These are phyloP conservation scores for Anhinga rufa DNA, from an alignment of 2,113 vertebrate genomes.

Conservation along the genomic window DNA sequence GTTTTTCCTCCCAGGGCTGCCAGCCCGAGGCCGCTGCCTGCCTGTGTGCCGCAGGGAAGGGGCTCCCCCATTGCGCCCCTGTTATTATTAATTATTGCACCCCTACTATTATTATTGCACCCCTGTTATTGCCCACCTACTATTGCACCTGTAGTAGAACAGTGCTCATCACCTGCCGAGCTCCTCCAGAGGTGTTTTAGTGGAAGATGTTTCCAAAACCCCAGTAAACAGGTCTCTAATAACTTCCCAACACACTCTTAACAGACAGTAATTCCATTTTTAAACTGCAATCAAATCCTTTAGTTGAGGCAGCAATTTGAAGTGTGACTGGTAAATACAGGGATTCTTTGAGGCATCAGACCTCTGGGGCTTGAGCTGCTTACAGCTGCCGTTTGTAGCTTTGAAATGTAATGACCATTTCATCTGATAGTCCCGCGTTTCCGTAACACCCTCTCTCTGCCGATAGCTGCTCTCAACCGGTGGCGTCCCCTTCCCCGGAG, in stretches of 20 bases:
- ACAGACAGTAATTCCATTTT: neutral
- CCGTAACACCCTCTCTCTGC: neutral
- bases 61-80: neutral
- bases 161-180: neutral
- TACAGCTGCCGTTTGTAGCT: neutral
- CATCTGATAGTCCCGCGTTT: neutral
- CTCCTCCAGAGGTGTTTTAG: neutral
- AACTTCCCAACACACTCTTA: neutral
- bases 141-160: neutral
- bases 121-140: neutral
- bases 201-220: neutral
- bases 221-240: neutral
- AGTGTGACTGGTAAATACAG: neutral
- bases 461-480: neutral
- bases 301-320: neutral
- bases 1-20: neutral
- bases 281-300: neutral
- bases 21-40: neutral
- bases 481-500: fast-evolving
- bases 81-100: neutral
- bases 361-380: neutral
- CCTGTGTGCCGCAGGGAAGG: neutral
- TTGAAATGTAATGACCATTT: neutral
- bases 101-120: neutral
- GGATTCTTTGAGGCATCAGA: neutral